These are phyloP conservation scores for Metalampra italica DNA, from an alignment of 2,888 invertebrate species.

Conservation along the genomic window DNA sequence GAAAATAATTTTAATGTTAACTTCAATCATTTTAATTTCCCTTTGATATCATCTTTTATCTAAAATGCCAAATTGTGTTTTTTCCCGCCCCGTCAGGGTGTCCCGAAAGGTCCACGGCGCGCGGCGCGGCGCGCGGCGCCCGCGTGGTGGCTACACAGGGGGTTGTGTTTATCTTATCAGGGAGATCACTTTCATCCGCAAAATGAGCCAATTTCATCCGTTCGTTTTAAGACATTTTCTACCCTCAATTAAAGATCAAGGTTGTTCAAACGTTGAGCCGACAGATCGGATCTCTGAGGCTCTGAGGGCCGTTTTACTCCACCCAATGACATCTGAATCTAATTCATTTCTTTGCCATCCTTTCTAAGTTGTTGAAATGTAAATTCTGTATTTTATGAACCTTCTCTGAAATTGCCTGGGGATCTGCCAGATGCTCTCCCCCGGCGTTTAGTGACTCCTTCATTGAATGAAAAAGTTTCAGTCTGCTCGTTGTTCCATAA, in stretches of 20 bases:
- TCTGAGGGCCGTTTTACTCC: neutral
- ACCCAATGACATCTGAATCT: conserved; percentile 14
- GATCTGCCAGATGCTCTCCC: conserved; percentile 45
- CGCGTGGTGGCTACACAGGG: conserved; percentile 15
- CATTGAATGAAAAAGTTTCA: conserved; percentile 46
- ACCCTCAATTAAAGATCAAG: conserved; percentile 30
- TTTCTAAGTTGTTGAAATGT: conserved; percentile 30
- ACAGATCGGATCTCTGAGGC: conserved; percentile 6
- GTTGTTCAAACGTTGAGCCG: conserved; percentile 4
- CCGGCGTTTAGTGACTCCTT: conserved; percentile 40
- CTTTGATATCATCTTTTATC: conserved; percentile 12
- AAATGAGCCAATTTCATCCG: conserved; percentile 33
- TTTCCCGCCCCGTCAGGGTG: conserved; percentile 11
- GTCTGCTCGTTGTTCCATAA: conserved; percentile 34
- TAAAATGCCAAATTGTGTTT: conserved; percentile 23
- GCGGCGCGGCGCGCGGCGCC: no score
- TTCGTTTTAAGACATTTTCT: conserved; percentile 28
- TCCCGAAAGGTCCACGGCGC: conserved; percentile 12
- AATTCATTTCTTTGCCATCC: conserved; percentile 22
- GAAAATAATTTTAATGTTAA: neutral
- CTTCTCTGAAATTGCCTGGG: conserved; percentile 36
- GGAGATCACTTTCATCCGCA: conserved; percentile 33
- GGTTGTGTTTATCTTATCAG: conserved; percentile 40
- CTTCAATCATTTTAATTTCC: conserved; percentile 3
- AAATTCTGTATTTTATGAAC: conserved; percentile 36